Evolutionary conservation across 1,140 invertebrate genomes (phyloP).

Genomic region (Tetranychus cinnabarinus): DNA sequence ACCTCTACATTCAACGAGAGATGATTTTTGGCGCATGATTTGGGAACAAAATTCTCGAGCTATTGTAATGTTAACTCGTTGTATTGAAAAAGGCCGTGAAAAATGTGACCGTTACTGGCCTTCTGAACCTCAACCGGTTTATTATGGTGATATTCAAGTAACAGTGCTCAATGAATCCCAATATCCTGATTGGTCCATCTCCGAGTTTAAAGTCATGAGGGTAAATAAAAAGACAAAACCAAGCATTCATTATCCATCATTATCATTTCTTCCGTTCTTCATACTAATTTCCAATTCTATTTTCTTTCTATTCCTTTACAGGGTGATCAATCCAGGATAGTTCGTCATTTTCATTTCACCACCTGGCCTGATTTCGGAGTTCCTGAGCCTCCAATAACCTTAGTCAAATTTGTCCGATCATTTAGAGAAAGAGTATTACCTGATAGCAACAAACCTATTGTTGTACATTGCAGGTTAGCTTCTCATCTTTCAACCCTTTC

Average conservation of each 20-base stretch:
- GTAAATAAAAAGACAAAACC: too few relatives aligned
- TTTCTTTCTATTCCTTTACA: too few relatives aligned
- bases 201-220: slow-evolving; percentile 73
- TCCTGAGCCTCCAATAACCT: slow-evolving; percentile 65
- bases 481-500: too few relatives aligned
- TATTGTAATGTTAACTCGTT: slow-evolving; percentile 78
- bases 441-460: slow-evolving; percentile 57
- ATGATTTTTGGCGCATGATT: slow-evolving; percentile 92
- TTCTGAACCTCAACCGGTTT: slow-evolving; percentile 67
- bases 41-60: slow-evolving; percentile 70
- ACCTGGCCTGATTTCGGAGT: slow-evolving; percentile 96
- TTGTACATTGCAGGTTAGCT: slow-evolving; percentile 83
- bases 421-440: slow-evolving; percentile 65
- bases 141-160: slow-evolving; percentile 86
- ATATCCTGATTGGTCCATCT: slow-evolving; percentile 81
- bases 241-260: too few relatives aligned
- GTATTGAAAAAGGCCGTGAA: slow-evolving; percentile 61
- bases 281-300: too few relatives aligned
- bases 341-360: slow-evolving; percentile 83
- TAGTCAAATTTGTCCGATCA: slow-evolving; percentile 47
- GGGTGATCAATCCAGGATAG: slow-evolving; percentile 57
- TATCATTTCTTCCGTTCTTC: too few relatives aligned
- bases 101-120: slow-evolving; percentile 90
- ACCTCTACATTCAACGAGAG: slow-evolving; percentile 72
- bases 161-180: slow-evolving; percentile 66